Evolutionary conservation across 2,797 vertebrate genomes (phyloP).

Genomic region (Delichon dasypus): DNA sequence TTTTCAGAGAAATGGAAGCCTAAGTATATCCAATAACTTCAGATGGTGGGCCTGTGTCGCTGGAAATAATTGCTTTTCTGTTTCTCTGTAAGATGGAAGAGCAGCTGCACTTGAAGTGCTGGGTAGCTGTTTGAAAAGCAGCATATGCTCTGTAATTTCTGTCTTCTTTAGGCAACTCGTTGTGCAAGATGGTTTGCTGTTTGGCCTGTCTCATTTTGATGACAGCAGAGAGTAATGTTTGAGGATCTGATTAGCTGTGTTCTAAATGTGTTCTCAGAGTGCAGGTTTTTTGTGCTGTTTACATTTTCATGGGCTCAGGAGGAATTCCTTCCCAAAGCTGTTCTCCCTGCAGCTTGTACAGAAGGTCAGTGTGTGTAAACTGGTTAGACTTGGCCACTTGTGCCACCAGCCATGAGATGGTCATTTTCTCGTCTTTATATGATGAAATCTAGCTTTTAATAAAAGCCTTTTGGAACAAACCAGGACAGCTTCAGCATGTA

Average conservation of each 20-base stretch:
- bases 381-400: neutral
- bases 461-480: neutral
- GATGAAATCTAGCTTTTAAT: neutral
- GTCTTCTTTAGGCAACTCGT: neutral
- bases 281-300: neutral
- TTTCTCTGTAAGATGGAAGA: neutral
- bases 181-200: neutral
- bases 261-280: neutral
- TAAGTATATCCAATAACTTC: neutral
- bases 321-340: neutral
- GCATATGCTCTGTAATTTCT: neutral
- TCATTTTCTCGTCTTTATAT: neutral
- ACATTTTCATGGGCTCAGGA: neutral
- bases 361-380: neutral
- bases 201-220: neutral
- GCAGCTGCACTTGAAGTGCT: neutral
- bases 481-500: neutral
- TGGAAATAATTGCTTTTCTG: neutral
- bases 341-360: neutral
- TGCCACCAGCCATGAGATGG: neutral
- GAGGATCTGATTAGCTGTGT: neutral
- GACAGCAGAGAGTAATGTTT: neutral
- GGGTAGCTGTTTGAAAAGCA: conserved; percentile 1
- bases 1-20: neutral
- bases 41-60: neutral